A percentile compares a stretch with the other conserved stretches of the same genome.
These are phyloP conservation scores for Argyra leucocephala DNA, from an alignment of 2,888 invertebrate species.

Conservation along the genomic window DNA sequence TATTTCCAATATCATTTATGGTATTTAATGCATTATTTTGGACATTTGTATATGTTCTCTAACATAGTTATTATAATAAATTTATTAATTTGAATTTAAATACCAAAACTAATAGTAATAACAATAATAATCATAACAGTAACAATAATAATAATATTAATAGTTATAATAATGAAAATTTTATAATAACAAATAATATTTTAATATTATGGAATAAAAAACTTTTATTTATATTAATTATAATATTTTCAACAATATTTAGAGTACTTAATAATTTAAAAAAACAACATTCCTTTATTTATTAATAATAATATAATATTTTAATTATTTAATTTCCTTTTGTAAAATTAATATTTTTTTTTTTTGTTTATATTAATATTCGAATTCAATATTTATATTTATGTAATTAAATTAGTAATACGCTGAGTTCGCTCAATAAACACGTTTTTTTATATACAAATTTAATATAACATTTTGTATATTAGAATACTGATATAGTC, in stretches of 20 bases:
- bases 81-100: not conserved
- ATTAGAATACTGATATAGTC: too few species aligned
- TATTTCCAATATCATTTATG: constrained; percentile 68
- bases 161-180: not conserved
- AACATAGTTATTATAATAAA: constrained; percentile 19
- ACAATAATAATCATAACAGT: not conserved
- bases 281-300: too few species aligned
- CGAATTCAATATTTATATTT: too few species aligned
- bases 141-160: not conserved
- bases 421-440: too few species aligned
- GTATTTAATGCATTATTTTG: constrained; percentile 72
- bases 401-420: too few species aligned
- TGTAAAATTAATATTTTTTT: too few species aligned
- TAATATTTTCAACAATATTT: not conserved
- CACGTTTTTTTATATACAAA: too few species aligned
- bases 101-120: not conserved
- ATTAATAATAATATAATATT: too few species aligned
- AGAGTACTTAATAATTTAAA: not conserved
- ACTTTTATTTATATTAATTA: not conserved
- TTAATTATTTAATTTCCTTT: too few species aligned
- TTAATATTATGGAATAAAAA: not conserved
- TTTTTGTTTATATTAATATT: too few species aligned
- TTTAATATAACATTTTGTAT: too few species aligned
- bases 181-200: not conserved
- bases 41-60: constrained; percentile 60